Base-by-base conservation (phyloP, 2,113 vertebrate genomes). In the Fulmarus glacialis region DNA sequence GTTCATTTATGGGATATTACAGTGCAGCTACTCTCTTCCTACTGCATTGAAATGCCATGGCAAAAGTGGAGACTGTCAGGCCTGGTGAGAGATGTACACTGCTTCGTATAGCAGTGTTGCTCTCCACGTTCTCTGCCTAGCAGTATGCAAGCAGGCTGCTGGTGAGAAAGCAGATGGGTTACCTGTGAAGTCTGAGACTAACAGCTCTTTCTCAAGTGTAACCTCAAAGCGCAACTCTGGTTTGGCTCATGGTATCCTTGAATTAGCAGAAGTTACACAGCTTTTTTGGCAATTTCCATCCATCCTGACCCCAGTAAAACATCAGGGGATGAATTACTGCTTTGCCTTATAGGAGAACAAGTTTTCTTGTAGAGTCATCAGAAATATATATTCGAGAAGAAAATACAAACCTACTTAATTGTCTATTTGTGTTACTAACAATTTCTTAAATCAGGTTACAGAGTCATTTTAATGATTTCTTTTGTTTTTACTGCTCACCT, bases 21-120 rank as follows among this genome's bases (percentile, higher is more conserved):
- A 45, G 67, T 26, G 34, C 50, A 87, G 56, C 55, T 43, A 0
- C 24, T 87, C 27, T 79, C 12, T 60, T 75, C 18, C 34, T 81
- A 3, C 52, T 74, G 55, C 73, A 17, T 0, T 63, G 82, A 34
- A 43, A 14, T 48, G 23, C 45, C 1, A 0, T 22, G 20, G 43
- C 43, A 74, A 59, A 53, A 53, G n/a, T 12, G 40, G 45, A 62
- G 12, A 29, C 29, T 43, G 71, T 64, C 12, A 11, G 23, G 16
- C 23, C 20, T 34, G 62, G 17, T 17, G 15, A 45, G 63, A 53
- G 27, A 5, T 47, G 13, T 11, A 1, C 0, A 0, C 22, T 47
- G 50, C 26, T 34, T 36, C 4, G 1, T 27, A 2, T 4, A 47
- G 36, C 30, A 56, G 19, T 15, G 32, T 38, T 72, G 43, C n/a